Evolutionary conservation across 2,113 vertebrate species (phyloP), one percentile per base, ranked within the genome.

Genomic region (Gulo gulo): DNA sequence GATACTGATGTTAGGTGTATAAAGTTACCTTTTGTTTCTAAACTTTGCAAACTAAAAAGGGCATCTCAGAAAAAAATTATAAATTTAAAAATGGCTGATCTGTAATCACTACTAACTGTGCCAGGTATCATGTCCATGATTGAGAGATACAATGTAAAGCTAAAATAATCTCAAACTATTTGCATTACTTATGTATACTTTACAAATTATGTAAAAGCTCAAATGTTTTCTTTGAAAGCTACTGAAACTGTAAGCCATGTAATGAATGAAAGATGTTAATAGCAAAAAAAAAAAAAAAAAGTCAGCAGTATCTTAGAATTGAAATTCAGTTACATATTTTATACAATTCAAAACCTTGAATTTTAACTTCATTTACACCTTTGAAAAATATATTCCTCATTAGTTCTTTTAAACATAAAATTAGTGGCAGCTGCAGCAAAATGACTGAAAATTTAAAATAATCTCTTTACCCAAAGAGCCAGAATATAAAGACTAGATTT

Each of bases 301-400:
- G 85, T 18, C 10, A 65, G 36, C 47, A 93, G 18, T 42, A 92
- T 87, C 52, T 50, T 80, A 86, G 31, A 50, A 61, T 0, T 65
- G 52, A 91, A 88, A 57, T 83, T 63, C 61, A 94, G 20, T 57
- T 88, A 71, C 18, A 13, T 59, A 94, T 57, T 71, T 76, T 91
- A 83, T 23, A 52, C 6, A 90, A 78, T 57, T 85, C 10, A 95
- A 91, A 96, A 93, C 7, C 50, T 63, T 85, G 21, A 71, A 78
- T 91, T 94, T 82, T 65, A 91, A 71, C 7, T 34, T 94, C 83
- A 81, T 59, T 91, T 20, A 93, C 23, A 47, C 18, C 50, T 69
- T 69, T 96, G 63, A 92, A 98, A 97, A 91, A 69, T 21, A 93
- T n/a, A 92, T 93, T 93, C 31, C 23, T 78, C 11, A 11, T 67